Percentiles rank a stretch among this genome's conserved stretches.
These are phyloP conservation scores for Bettongia penicillata DNA, from an alignment of 2,113 vertebrate genomes.

Conservation along the genomic window DNA sequence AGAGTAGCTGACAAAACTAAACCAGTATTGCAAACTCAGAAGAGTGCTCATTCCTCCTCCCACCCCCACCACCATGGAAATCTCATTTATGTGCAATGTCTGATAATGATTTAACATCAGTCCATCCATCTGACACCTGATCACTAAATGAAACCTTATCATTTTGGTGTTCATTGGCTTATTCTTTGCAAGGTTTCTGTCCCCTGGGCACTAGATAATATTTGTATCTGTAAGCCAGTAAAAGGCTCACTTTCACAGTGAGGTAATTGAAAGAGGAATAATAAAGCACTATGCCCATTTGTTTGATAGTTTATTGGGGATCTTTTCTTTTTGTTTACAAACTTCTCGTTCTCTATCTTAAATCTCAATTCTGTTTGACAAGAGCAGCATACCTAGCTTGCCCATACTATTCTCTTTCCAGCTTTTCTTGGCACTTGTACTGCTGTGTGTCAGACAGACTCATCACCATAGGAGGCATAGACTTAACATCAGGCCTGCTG, in stretches of 20 bases:
- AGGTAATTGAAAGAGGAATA: not conserved
- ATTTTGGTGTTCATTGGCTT: not conserved
- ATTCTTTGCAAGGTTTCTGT: not conserved
- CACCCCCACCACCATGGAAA: not conserved
- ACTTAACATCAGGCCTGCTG: not conserved
- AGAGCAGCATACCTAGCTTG: not conserved
- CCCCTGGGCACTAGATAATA: not conserved
- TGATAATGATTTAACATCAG: not conserved
- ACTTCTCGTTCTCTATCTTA: not conserved
- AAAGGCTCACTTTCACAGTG: not conserved
- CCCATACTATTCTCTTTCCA: not conserved
- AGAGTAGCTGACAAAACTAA: not conserved
- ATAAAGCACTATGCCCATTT: not conserved
- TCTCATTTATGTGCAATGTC: not conserved
- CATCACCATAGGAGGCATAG: not conserved
- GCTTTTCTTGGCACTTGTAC: not conserved
- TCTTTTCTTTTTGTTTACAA: not conserved
- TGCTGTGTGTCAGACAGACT: not conserved
- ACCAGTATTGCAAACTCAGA: not conserved
- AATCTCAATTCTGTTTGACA: too few species aligned
- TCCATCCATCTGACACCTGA: not conserved
- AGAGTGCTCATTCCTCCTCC: not conserved
- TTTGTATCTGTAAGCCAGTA: not conserved
- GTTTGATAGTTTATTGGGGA: not conserved
- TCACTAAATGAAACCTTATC: not conserved